Conservation (phyloP, 2,797 vertebrate genomes). For the Glossophaga mutica region DNA sequence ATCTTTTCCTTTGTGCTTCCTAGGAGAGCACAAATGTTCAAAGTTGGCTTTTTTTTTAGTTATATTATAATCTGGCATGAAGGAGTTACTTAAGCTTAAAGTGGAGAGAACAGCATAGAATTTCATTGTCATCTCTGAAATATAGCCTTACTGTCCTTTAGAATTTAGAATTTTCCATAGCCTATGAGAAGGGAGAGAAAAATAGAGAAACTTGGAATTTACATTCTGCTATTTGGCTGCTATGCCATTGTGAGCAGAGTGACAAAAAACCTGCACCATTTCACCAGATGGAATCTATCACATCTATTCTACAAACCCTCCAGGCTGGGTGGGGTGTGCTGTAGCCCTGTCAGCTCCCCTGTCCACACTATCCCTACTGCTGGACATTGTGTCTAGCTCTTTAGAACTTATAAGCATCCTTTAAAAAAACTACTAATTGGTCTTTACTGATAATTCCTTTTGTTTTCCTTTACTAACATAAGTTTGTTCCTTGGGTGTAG, state of each 20-base stretch:
- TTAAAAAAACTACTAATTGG: neutral
- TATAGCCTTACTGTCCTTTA: neutral
- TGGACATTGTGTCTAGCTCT: neutral
- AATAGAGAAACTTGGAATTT: neutral
- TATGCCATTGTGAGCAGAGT: neutral
- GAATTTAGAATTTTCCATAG: conserved; percentile 35
- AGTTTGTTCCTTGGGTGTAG: neutral
- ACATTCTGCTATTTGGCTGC: conserved; percentile 53
- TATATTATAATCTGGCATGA: neutral
- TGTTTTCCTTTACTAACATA: neutral
- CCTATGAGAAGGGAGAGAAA: neutral
- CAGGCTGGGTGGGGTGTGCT: neutral
- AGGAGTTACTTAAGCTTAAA: neutral
- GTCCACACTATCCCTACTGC: neutral
- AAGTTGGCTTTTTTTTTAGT: neutral
- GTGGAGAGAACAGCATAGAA: neutral
- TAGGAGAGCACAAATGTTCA: neutral
- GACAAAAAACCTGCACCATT: conserved; percentile 30
- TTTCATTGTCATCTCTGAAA: conserved; percentile 47
- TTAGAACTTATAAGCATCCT: neutral
- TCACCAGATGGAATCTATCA: conserved; percentile 55
- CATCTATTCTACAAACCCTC: neutral
- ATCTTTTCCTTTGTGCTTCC: neutral
- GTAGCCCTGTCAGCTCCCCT: neutral
- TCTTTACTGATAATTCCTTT: neutral